A percentile compares a stretch with the other conserved stretches of the same genome.
These are phyloP conservation scores for Chaetophractus vellerosus DNA, from an alignment of 2,797 vertebrate species.

Conservation along the genomic window DNA sequence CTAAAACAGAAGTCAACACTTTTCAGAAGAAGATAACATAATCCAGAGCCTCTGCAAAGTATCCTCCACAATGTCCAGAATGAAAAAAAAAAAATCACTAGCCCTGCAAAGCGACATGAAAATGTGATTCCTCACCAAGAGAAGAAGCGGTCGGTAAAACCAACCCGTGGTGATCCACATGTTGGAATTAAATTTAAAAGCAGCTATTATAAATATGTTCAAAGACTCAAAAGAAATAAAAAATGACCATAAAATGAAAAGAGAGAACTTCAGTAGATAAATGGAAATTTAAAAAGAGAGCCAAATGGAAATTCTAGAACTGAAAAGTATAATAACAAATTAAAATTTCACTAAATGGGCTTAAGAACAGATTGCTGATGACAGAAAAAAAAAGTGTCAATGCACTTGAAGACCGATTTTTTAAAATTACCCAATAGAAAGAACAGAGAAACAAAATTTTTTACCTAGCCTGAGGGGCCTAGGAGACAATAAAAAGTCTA, in stretches of 20 bases:
- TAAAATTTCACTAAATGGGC: background rate
- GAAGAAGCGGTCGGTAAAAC: background rate
- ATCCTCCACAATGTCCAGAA: background rate
- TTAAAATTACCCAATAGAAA: background rate
- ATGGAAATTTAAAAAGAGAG: background rate
- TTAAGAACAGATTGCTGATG: background rate
- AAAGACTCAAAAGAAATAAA: background rate
- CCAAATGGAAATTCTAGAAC: background rate
- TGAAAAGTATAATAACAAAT: background rate
- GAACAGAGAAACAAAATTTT: background rate
- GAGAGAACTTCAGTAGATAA: background rate
- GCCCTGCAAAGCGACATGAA: background rate
- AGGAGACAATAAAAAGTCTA: background rate
- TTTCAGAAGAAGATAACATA: background rate
- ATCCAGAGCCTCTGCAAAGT: background rate
- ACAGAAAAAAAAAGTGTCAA: conserved; percentile 12
- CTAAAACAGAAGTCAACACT: background rate
- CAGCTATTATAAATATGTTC: background rate
- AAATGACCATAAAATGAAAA: background rate
- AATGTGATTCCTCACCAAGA: background rate
- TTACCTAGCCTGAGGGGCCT: background rate
- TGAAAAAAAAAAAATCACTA: conserved; percentile 11
- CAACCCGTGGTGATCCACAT: background rate
- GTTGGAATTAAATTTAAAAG: conserved; percentile 34
- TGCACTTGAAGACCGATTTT: background rate